Evolutionary conservation across 2,888 invertebrate genomes (phyloP).

Genomic region (Epinotia nisella): DNA sequence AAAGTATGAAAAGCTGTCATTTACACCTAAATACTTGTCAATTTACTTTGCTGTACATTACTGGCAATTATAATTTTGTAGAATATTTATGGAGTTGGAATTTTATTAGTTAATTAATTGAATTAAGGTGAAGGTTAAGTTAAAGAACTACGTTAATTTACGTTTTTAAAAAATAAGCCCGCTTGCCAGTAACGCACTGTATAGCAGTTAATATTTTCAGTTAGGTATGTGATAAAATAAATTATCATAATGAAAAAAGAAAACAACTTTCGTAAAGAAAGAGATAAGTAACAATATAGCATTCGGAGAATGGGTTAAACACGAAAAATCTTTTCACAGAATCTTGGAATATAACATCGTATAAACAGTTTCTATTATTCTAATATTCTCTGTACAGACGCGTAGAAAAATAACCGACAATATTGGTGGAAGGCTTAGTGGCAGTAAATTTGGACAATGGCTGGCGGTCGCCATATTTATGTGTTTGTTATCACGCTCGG

Average conservation of each 20-base stretch:
- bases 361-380: slow-evolving; percentile 43
- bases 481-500: slow-evolving; percentile 78
- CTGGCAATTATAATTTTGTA: too few species aligned
- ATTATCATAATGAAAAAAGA: slow-evolving; percentile 22
- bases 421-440: slow-evolving; percentile 62
- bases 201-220: slow-evolving; percentile 13
- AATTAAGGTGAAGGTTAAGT: too few species aligned
- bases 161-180: too few species aligned
- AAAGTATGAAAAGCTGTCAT: too few species aligned
- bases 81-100: too few species aligned
- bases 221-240: slow-evolving; percentile 27
- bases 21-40: too few species aligned
- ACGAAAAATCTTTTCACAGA: slow-evolving; percentile 43
- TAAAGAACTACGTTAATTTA: too few species aligned
- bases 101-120: too few species aligned
- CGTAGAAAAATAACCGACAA: slow-evolving; percentile 60
- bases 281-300: slow-evolving; percentile 32
- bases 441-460: slow-evolving; percentile 76
- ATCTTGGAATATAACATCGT: slow-evolving; percentile 38
- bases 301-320: slow-evolving; percentile 32
- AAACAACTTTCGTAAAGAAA: slow-evolving; percentile 36
- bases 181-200: too few species aligned
- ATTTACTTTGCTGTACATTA: too few species aligned
- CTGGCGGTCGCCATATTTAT: slow-evolving; percentile 74
- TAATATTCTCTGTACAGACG: slow-evolving; percentile 47